Base-by-base conservation (phyloP, 2,797 vertebrate species). In the Lophotriccus pileatus region DNA sequence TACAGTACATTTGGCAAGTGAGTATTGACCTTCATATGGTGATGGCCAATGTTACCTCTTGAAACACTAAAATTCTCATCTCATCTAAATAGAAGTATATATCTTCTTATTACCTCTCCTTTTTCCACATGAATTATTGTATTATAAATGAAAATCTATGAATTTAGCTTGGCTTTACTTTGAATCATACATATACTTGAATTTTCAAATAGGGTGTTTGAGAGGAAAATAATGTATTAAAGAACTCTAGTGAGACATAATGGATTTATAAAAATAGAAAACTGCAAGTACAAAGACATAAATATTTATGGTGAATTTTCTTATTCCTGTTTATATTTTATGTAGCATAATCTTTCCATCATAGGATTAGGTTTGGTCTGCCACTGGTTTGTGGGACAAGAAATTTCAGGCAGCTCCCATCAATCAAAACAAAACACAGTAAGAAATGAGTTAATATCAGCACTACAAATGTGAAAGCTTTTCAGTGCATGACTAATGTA, bases 241-340 rank as follows among this genome's bases (percentile, higher is more conserved):
- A 95, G 47, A 87, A 87, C 58, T 94, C 75, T 87, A n/a, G 83
- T 95, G 78, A 90, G 52, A 85, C 28, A 55, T 83, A 92, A 82
- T 74, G 62, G 62, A 58, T 93, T 94, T 96, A 79, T 91, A 87
- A 95, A 96, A 96, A 89, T 58, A 90, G 77, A 91, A 94, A 69
- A 70, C 44, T 76, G n/a, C 37, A 79, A 79, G 36, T 85, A 60
- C 34, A 93, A 94, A 78, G 13, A 62, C 66, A 90, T 97, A 69
- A 92, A 91, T 95, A 94, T 95, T 94, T 84, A 95, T 93, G 49
- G 43, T 88, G 43, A 85, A 84, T 94, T 87, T 93, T 90, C 77
- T 52, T 85, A 83, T 70, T 34, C 27, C 27, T 66, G 23, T 84
- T 84, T 92, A 17, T 79, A 70, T 87, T 89, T 86, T 53, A 66